Percentiles rank a stretch among this genome's conserved stretches.
These are phyloP conservation scores for Odontothrips loti DNA, from an alignment of 2,888 invertebrate genomes.

Conservation along the genomic window DNA sequence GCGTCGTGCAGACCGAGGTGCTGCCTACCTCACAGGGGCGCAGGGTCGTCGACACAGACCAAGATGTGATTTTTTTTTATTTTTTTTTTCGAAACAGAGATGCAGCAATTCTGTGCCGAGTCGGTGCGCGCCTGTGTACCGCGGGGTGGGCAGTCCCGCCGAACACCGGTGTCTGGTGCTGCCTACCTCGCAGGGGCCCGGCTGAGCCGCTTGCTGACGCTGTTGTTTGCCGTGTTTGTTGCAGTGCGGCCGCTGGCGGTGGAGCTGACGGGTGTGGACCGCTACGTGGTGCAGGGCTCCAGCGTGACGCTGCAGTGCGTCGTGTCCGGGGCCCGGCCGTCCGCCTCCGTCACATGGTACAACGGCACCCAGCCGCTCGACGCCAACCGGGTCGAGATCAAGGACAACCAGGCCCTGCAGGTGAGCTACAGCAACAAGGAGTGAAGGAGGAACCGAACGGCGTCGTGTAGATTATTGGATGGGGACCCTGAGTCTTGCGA, in stretches of 20 bases:
- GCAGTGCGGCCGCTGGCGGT: slow-evolving; percentile 78
- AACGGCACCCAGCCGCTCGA: slow-evolving; percentile 60
- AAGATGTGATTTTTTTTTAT: not conserved
- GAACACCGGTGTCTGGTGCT: not conserved
- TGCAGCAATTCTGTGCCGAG: too few relatives aligned
- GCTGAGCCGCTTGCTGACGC: not conserved
- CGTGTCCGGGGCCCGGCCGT: slow-evolving; percentile 75
- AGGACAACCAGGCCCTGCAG: slow-evolving; percentile 43
- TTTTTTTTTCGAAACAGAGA: too few relatives aligned
- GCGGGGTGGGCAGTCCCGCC: not conserved
- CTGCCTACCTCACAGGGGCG: not conserved
- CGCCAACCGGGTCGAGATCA: slow-evolving; percentile 34
- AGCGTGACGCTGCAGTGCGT: slow-evolving; percentile 72
- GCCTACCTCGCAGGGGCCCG: not conserved
- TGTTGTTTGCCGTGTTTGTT: slow-evolving; percentile 41
- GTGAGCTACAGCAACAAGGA: too few relatives aligned
- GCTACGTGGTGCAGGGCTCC: slow-evolving; percentile 75
- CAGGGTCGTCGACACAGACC: not conserved
- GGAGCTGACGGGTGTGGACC: slow-evolving; percentile 68
- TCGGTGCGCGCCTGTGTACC: not conserved
- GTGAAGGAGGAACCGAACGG: too few relatives aligned
- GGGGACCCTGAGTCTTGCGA: too few relatives aligned
- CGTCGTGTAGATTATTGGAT: too few relatives aligned
- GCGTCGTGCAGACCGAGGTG: not conserved
- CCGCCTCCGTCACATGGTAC: slow-evolving; percentile 79